phyloP scores from a whole-genome alignment of 30 jellyfish, hydroid and myxozoan species.

The Turritopsis rubra region DNA sequence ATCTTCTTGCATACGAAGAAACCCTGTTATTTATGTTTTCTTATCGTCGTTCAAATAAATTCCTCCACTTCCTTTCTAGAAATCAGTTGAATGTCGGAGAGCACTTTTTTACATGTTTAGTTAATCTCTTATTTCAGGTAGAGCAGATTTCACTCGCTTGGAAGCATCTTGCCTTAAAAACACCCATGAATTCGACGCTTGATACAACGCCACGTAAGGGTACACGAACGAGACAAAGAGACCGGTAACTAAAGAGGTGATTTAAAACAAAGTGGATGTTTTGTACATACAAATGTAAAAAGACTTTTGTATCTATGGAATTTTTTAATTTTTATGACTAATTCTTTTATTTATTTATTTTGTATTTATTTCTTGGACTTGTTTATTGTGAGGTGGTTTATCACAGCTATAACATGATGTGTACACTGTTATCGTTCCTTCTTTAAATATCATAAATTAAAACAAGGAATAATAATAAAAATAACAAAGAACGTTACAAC shows the following conservation, averaged over 20 bases:
- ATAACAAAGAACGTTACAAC: too few relatives aligned
- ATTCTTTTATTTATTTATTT: not conserved
- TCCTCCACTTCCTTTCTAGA: too few relatives aligned
- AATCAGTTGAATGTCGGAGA: too few relatives aligned
- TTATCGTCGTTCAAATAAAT: too few relatives aligned
- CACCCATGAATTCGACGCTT: conserved; percentile 39
- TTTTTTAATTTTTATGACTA: conserved; percentile 4
- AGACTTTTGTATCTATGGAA: not conserved
- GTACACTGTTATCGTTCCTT: too few relatives aligned
- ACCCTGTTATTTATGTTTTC: too few relatives aligned
- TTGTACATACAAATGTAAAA: too few relatives aligned
- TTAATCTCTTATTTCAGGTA: conserved; percentile 63
- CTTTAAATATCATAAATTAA: too few relatives aligned
- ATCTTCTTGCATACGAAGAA: too few relatives aligned
- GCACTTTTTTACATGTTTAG: too few relatives aligned
- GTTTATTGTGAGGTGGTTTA: not conserved
- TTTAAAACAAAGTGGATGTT: not conserved
- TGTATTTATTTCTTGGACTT: not conserved
- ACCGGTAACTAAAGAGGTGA: not conserved
- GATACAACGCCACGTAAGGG: conserved; percentile 80
- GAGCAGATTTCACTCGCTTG: conserved; percentile 89
- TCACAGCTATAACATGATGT: too few relatives aligned
- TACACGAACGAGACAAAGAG: conserved; percentile 47
- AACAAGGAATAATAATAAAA: too few relatives aligned
- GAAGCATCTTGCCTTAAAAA: conserved; percentile 77